phyloP scores from a whole-genome alignment of 2,888 invertebrate genomes.

The Leucoptera coffeella region DNA sequence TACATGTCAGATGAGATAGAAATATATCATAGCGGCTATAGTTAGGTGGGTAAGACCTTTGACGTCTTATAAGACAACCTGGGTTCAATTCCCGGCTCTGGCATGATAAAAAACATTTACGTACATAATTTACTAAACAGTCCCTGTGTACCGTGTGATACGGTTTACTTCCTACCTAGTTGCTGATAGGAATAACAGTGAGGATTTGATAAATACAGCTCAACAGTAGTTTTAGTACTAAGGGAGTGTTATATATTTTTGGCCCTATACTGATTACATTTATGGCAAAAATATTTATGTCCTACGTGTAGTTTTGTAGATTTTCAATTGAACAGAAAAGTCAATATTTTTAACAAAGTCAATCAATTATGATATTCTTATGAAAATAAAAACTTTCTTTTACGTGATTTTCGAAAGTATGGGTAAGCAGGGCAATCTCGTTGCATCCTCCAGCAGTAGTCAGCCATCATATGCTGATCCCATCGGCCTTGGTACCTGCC shows the following conservation, averaged over 20 bases:
- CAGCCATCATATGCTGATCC: conserved; percentile 1
- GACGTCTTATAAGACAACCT: too few relatives aligned
- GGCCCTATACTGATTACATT: neutral
- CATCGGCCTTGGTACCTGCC: conserved; percentile 1
- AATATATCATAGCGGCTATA: too few relatives aligned
- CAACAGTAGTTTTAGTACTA: neutral
- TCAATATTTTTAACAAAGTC: neutral
- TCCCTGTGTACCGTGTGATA: too few relatives aligned
- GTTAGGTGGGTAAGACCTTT: too few relatives aligned
- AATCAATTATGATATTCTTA: conserved; percentile 1
- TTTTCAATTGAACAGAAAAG: neutral
- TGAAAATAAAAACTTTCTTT: conserved; percentile 1
- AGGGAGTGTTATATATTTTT: neutral
- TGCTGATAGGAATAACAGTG: too few relatives aligned
- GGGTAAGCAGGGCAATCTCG: conserved; percentile 1
- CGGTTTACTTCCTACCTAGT: too few relatives aligned
- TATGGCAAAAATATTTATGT: neutral
- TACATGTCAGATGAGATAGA: too few relatives aligned
- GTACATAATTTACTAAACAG: too few relatives aligned
- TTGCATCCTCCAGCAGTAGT: conserved; percentile 2
- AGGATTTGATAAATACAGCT: too few relatives aligned
- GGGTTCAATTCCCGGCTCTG: too few relatives aligned
- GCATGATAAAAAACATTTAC: too few relatives aligned
- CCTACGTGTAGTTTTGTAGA: neutral
- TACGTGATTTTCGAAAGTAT: conserved; percentile 1